Evolutionary conservation across 2,888 invertebrate species (phyloP).

Genomic region (Nemotelus pantherinus): DNA sequence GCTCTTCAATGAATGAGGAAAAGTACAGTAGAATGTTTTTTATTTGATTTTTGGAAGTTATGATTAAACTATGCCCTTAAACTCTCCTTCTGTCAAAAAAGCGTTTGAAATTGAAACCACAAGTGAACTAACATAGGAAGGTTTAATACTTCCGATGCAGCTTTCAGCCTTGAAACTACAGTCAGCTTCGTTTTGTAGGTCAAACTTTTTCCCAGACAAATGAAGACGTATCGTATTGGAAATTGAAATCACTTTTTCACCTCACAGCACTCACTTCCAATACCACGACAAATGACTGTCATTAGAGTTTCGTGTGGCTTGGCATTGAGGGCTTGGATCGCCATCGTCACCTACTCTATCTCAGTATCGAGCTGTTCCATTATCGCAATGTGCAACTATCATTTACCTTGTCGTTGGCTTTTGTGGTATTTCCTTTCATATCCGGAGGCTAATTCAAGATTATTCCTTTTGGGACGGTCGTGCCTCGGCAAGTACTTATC

Average conservation of each 20-base stretch:
- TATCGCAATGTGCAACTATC: constrained; percentile 2
- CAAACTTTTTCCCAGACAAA: constrained; percentile 17
- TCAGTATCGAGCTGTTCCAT: background rate
- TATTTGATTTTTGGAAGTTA: no score
- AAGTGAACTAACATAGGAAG: no score
- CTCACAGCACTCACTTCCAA: background rate
- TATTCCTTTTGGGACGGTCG: constrained; percentile 4
- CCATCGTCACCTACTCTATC: background rate
- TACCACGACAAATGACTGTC: constrained; percentile 5
- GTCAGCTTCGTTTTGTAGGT: background rate
- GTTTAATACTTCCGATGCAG: no score
- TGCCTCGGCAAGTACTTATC: constrained; percentile 2
- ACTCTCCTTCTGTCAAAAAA: no score
- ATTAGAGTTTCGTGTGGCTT: constrained; percentile 5
- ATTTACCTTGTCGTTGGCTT: background rate
- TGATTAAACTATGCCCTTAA: no score
- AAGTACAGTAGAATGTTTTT: no score
- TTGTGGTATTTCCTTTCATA: constrained; percentile 3
- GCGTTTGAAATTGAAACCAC: no score
- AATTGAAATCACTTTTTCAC: constrained; percentile 27
- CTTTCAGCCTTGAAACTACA: no score
- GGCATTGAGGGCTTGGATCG: background rate
- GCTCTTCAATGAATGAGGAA: no score
- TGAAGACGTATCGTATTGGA: constrained; percentile 38
- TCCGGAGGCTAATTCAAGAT: constrained; percentile 15